Conservation (phyloP, 2,797 vertebrate genomes). For the Acipenser ruthenus region DNA sequence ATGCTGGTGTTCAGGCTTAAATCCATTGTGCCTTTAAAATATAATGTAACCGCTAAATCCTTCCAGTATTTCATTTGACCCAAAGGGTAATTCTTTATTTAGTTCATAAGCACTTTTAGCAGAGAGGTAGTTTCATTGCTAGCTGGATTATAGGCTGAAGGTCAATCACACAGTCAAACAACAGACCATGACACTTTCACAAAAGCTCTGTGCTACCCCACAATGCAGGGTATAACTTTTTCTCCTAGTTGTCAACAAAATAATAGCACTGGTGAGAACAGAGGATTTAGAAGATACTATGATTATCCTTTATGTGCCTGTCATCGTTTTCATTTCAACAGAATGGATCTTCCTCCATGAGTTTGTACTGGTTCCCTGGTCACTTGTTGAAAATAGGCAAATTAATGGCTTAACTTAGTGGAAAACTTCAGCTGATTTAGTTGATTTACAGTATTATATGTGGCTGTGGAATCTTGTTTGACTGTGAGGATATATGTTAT, state of each 20-base stretch:
- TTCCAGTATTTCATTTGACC: background rate
- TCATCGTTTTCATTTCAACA: background rate
- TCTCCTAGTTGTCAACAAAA: background rate
- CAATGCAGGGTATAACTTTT: background rate
- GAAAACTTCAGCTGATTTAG: background rate
- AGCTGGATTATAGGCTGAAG: background rate
- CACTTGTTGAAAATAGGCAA: background rate
- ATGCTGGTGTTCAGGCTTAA: background rate
- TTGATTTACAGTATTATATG: background rate
- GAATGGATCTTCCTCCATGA: background rate
- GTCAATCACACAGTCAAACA: background rate
- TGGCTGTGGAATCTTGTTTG: background rate
- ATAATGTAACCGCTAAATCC: background rate
- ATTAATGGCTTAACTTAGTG: background rate
- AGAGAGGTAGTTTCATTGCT: background rate
- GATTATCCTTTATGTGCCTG: background rate
- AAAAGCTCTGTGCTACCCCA: background rate
- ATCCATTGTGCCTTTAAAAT: background rate
- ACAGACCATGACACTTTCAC: background rate
- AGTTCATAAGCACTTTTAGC: background rate
- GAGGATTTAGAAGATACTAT: background rate
- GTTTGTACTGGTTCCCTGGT: background rate
- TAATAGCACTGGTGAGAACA: background rate
- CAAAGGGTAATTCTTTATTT: background rate
- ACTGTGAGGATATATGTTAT: too few species aligned